Conservation (phyloP, 2,113 vertebrate genomes). For the Oreotrochilus melanogaster region DNA sequence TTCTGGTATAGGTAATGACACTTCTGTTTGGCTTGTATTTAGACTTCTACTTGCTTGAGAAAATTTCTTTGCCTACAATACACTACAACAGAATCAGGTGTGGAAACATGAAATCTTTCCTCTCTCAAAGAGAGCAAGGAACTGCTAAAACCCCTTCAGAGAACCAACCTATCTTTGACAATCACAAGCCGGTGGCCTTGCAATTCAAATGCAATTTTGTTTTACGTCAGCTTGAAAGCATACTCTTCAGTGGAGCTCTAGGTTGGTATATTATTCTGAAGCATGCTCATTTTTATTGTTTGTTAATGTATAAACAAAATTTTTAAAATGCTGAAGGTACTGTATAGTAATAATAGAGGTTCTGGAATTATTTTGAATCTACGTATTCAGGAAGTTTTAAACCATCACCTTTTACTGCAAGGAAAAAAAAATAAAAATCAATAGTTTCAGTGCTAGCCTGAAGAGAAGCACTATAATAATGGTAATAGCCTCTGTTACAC, state of each 20-base stretch:
- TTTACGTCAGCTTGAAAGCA: neutral
- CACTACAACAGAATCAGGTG: neutral
- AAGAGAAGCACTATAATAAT: neutral
- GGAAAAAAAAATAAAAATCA: neutral
- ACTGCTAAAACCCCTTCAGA: neutral
- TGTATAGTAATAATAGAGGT: neutral
- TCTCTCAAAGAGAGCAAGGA: neutral
- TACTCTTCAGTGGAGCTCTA: neutral
- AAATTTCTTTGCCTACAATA: neutral
- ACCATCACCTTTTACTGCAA: neutral
- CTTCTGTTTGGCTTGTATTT: neutral
- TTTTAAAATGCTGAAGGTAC: neutral
- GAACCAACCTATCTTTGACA: neutral
- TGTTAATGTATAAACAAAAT: neutral
- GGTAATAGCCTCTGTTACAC: neutral
- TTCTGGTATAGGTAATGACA: neutral
- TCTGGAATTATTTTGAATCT: neutral
- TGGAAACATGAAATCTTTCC: neutral
- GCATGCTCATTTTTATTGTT: neutral
- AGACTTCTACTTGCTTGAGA: neutral
- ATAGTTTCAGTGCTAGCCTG: neutral
- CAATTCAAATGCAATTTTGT: neutral
- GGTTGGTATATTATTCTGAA: neutral
- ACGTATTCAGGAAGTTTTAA: neutral
- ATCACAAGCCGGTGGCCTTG: neutral